Base-by-base conservation (phyloP, 2,888 invertebrate genomes). In the Acanthopleura granulata region DNA sequence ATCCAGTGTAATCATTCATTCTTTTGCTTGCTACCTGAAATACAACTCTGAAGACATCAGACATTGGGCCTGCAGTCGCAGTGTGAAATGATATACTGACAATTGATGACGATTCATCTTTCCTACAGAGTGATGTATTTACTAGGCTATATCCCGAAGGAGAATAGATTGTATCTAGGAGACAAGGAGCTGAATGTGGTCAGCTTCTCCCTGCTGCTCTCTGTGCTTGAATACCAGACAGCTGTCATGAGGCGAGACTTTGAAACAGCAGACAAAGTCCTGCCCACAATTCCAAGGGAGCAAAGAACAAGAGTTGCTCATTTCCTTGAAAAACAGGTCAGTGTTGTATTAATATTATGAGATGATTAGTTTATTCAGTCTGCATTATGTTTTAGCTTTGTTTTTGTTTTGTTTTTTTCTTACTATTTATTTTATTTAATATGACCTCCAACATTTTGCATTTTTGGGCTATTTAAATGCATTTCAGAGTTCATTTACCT, bases 201-300 rank as follows among this genome's bases (percentile, higher is more conserved):
- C 71, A 97, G 97, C 79, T 99, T 97, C 91, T 91, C 92, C 57
- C 89, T 93, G 72, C 93, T 98, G 77, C 92, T 99, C 69, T 97
- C 98, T 0, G 98, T 99, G 16, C 93, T 99, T 74, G 99, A 99
- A 91, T 99, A 99, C 91, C 99, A 99, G 92, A 99, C 99, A 18
- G 99, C 99, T n/a, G 99, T 99, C 40, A 99, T 99, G 99, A 93
- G 99, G 79, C 93, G 95, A 77, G 98, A 99, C 91, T 98, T 99
- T 89, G 95, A 96, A 86, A 97, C 97, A 0, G 98, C 99, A 0
- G 97, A 99, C 91, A 93, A 88, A 79, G 88, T 99, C 40, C 92
- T 99, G 82, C 97, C 97, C 0, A 97, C 97, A 0, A 95, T 99
- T 82, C 99, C 99, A 0, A 95, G 95, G 88, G 98, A 98, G 84